A percentile compares a stretch with the other conserved stretches of the same genome.
Evolutionary conservation across 2,797 vertebrate species (phyloP).

Genomic region (Diglossa cyanea): DNA sequence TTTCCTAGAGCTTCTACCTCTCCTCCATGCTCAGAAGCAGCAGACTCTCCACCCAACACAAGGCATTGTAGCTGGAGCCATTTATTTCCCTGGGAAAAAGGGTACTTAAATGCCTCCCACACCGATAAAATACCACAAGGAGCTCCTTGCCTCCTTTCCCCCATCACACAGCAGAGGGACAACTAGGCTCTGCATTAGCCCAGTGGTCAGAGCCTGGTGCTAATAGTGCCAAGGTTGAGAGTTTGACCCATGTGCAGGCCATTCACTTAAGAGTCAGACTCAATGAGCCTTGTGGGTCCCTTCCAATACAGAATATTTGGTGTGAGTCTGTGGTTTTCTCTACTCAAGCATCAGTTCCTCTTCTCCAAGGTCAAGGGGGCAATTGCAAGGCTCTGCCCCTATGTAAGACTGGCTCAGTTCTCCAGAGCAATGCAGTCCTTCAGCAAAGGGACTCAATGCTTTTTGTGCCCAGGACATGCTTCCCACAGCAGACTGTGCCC

Average conservation of each 20-base stretch:
- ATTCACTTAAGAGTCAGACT: neutral
- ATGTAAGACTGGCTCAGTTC: neutral
- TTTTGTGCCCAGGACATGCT: neutral
- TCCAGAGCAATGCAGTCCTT: neutral
- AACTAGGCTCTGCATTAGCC: neutral
- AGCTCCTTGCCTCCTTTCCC: neutral
- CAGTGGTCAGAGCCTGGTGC: neutral
- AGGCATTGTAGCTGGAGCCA: neutral
- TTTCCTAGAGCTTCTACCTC: neutral
- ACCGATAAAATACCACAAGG: neutral
- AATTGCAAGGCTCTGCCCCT: neutral
- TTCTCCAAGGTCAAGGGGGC: neutral
- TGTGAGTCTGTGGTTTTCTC: neutral
- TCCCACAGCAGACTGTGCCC: neutral
- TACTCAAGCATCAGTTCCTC: neutral
- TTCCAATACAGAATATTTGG: neutral
- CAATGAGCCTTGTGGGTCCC: neutral
- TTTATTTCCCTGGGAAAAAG: neutral
- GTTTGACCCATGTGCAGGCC: neutral
- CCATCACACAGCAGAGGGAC: neutral
- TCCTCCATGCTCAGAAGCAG: neutral
- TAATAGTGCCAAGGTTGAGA: rapidly evolving
- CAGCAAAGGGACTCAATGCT: neutral
- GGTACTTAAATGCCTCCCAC: neutral
- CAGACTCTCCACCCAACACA: neutral